Base-by-base conservation (phyloP, 2,113 vertebrate species). In the Eclectus roratus region DNA sequence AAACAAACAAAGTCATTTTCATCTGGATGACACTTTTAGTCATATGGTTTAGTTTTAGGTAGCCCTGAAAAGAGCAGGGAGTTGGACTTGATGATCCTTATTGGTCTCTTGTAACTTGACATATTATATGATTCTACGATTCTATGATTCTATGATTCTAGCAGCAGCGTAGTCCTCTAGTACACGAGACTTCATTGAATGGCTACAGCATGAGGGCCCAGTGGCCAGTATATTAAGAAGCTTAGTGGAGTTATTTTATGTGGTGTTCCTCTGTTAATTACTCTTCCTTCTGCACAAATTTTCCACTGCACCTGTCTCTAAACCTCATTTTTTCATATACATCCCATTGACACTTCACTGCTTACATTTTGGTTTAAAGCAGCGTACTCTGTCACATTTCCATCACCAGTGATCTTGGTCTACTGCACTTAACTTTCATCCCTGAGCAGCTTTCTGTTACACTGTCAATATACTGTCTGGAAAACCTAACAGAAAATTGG, bases 161-260 rank as follows among this genome's bases (percentile, higher is more conserved):
- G 28, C 37, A 47, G 39, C 37, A 92, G 8, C 0, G 0, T 12
- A 31, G 24, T 23, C 11, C 23, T 64, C 24, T 19, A 37, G 11
- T 33, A n/a, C 19, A 9, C 27, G 35, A 53, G 19, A 90, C 43
- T 41, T 71, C n/a, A 58, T 13, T 64, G 63, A 79, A 71, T 23
- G 24, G 58, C n/a, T 65, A 49, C 9, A 79, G 27, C 39, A 47
- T 1, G 10, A 80, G 13, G 5, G 15, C 25, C 41, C 5, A 4
- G 33, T 17, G 19, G 15, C 10, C 41, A 56, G 6, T 69, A 14
- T 13, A 50, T 24, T 71, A 47, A 14, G 74, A 74, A 60, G 6
- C 7, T 29, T 39, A 18, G 19, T 17, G 3, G 5, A 55, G 10
- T 5, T 60, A 53, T 85, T 77, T 76, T 37, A 64, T 44, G 8